phyloP scores from a whole-genome alignment of 2,113 vertebrate genomes.

The Anguilla japonica region DNA sequence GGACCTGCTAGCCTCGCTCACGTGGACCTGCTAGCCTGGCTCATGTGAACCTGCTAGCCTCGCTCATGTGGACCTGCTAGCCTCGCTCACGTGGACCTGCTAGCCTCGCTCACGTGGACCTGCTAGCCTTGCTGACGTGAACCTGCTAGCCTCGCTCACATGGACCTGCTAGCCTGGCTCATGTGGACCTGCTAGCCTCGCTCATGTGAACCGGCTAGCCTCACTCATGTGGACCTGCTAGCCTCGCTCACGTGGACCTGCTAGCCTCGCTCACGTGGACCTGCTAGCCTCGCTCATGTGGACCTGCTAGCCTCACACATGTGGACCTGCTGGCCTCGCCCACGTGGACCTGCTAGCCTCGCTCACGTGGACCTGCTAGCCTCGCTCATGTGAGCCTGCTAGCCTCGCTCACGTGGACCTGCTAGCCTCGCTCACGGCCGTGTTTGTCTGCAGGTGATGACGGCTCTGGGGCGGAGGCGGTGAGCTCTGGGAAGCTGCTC shows the following conservation, averaged over 20 bases:
- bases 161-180: too few species aligned
- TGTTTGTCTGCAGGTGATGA: slow-evolving; percentile 80
- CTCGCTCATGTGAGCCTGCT: background rate
- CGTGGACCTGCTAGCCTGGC: too few species aligned
- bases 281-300: too few species aligned
- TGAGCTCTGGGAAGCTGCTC: slow-evolving; percentile 93
- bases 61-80: too few species aligned
- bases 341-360: too few species aligned
- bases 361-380: background rate
- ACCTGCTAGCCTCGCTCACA: too few species aligned
- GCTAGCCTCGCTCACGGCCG: background rate
- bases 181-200: background rate
- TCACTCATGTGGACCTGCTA: background rate
- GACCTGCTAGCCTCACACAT: too few species aligned
- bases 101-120: too few species aligned
- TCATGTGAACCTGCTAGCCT: background rate
- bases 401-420: too few species aligned
- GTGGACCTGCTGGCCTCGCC: background rate
- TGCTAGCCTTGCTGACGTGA: background rate
- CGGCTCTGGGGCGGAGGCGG: slow-evolving; percentile 91
- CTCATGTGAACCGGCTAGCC: too few species aligned
- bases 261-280: background rate
- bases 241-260: too few species aligned
- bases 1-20: too few species aligned
- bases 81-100: background rate